These are phyloP conservation scores for Addax nasomaculatus DNA, from an alignment of 2,113 vertebrate genomes.

Conservation along the genomic window DNA sequence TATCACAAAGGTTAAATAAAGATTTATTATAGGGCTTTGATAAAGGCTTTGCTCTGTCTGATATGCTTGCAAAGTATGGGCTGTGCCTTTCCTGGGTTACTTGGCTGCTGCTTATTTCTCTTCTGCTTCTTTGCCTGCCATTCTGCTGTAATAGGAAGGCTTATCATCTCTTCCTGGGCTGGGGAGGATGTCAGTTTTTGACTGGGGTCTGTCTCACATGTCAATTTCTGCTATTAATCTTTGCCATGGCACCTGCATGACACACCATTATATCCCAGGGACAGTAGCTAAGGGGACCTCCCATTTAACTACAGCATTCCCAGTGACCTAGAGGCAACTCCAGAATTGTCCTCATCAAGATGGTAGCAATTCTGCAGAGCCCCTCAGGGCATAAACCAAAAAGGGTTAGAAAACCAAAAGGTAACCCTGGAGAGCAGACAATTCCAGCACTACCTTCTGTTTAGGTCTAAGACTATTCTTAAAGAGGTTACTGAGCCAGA, in stretches of 20 bases:
- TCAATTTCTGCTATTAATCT: not conserved
- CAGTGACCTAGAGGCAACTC: not conserved
- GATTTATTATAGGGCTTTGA: not conserved
- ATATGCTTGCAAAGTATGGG: not conserved
- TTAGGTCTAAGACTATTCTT: not conserved
- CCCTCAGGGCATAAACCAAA: not conserved
- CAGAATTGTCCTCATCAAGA: not conserved
- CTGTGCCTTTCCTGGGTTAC: not conserved
- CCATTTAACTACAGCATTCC: not conserved
- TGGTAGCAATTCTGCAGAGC: not conserved
- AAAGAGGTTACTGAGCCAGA: not conserved
- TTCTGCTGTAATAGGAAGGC: not conserved
- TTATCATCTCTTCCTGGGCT: not conserved
- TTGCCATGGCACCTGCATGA: not conserved
- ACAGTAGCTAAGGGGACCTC: not conserved
- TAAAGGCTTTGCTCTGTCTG: not conserved
- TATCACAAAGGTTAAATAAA: not conserved
- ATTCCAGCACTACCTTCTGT: not conserved
- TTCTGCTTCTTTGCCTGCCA: not conserved
- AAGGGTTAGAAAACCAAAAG: not conserved
- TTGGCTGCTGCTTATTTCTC: not conserved
- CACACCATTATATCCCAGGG: not conserved
- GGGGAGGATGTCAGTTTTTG: not conserved
- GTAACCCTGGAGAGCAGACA: not conserved
- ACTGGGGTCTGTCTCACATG: not conserved